Percentiles rank a stretch among this genome's conserved stretches.
These are phyloP conservation scores for Pipistrellus pygmaeus DNA, from an alignment of 2,797 vertebrate species.

Conservation along the genomic window DNA sequence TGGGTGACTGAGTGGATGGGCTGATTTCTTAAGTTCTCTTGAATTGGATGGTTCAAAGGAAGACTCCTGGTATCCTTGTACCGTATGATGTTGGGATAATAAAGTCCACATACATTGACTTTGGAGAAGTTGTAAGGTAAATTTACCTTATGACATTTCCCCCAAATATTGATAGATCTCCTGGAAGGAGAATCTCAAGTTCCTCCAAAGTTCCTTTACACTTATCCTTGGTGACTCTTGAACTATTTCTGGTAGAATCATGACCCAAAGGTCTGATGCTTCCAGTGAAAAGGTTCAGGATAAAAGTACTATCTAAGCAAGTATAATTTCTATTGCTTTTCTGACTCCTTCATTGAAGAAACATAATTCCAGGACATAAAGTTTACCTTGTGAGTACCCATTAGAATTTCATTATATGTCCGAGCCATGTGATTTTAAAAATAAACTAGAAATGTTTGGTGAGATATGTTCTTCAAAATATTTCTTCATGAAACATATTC, in stretches of 20 bases:
- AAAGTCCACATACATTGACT: background rate
- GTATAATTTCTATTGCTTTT: background rate
- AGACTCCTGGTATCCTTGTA: background rate
- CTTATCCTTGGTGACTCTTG: background rate
- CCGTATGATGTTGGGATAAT: background rate
- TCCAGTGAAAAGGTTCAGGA: background rate
- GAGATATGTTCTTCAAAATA: constrained; percentile 45
- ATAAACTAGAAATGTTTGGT: background rate
- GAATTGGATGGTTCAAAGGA: background rate
- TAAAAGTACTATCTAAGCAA: background rate
- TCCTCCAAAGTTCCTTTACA: background rate
- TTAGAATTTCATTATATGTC: constrained; percentile 40
- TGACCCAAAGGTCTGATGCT: constrained; percentile 22
- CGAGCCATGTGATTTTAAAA: background rate
- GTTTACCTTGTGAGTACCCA: background rate
- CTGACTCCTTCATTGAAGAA: constrained; percentile 19
- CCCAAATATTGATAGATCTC: background rate
- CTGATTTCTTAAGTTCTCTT: background rate
- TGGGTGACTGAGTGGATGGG: background rate
- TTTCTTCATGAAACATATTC: background rate
- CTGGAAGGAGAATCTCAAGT: background rate
- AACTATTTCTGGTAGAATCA: constrained; percentile 29
- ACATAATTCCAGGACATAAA: background rate
- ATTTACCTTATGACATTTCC: background rate
- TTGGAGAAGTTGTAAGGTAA: background rate